Evolutionary conservation across 2,113 vertebrate species (phyloP).

Genomic region (Bos taurus): DNA sequence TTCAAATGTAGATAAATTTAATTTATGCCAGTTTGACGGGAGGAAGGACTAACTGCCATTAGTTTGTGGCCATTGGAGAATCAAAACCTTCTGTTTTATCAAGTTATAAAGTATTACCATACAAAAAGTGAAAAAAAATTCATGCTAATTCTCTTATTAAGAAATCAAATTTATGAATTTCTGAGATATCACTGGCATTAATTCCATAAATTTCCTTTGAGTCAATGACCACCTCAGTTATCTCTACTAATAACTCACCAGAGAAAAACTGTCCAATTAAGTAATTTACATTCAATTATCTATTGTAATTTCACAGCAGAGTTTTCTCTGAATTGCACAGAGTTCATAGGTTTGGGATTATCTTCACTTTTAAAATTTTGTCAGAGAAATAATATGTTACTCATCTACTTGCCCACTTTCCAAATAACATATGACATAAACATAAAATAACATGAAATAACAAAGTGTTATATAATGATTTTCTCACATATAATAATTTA

Average conservation of each 20-base stretch:
- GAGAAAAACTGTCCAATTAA: background rate
- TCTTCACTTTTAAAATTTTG: background rate
- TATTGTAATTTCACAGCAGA: background rate
- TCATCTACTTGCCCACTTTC: background rate
- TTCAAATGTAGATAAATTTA: background rate
- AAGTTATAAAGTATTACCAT: background rate
- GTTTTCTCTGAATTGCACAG: background rate
- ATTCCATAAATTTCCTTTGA: background rate
- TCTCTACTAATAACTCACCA: background rate
- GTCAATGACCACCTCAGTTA: background rate
- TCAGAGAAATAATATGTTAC: background rate
- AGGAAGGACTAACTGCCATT: background rate
- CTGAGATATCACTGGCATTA: background rate
- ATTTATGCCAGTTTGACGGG: background rate
- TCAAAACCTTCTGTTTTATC: background rate
- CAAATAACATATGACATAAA: background rate
- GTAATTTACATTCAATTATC: background rate
- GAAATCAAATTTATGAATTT: background rate
- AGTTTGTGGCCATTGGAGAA: background rate
- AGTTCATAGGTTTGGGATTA: background rate
- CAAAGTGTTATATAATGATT: background rate
- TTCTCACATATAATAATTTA: background rate
- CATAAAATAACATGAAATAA: background rate
- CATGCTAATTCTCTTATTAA: background rate
- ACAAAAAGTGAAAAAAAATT: background rate